phyloP scores from a whole-genome alignment of 2,888 invertebrate genomes.

The Serrognathus titanus region DNA sequence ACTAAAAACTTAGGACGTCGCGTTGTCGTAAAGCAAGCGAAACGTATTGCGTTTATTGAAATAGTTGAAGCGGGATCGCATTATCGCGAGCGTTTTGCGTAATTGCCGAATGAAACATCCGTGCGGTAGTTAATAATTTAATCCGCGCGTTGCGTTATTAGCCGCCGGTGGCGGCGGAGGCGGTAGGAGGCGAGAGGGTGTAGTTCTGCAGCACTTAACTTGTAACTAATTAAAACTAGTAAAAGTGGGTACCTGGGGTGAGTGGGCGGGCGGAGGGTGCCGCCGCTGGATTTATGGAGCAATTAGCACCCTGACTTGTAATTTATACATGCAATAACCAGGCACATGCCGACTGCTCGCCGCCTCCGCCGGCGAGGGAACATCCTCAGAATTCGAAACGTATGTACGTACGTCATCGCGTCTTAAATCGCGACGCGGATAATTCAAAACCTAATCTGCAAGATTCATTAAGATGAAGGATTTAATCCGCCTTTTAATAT shows the following conservation, averaged over 20 bases:
- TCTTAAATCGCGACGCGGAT: no score
- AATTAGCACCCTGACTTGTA: constrained; percentile 40
- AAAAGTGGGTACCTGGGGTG: constrained; percentile 29
- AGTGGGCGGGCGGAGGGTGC: constrained; percentile 20
- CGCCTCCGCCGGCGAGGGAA: constrained; percentile 3
- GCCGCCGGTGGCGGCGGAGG: constrained; percentile 16
- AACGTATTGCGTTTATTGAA: constrained; percentile 11
- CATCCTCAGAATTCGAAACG: background rate
- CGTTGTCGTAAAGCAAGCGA: no score
- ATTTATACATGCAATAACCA: constrained; percentile 39
- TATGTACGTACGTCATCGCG: background rate
- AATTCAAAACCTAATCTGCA: no score
- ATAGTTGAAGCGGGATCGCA: constrained; percentile 16
- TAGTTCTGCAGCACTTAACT: constrained; percentile 28
- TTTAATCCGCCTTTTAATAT: no score
- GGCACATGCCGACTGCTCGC: constrained; percentile 5
- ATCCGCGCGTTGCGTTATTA: constrained; percentile 18
- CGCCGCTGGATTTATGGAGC: constrained; percentile 38
- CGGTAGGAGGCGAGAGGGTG: constrained; percentile 10
- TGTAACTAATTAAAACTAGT: constrained; percentile 37
- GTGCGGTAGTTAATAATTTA: constrained; percentile 20
- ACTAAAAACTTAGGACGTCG: no score
- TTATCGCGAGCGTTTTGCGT: constrained; percentile 7
- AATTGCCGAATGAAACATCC: constrained; percentile 16
- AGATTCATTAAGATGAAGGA: no score